These are phyloP conservation scores for Anoncus sp. DNA, from an alignment of 2,888 invertebrate species.

Conservation along the genomic window DNA sequence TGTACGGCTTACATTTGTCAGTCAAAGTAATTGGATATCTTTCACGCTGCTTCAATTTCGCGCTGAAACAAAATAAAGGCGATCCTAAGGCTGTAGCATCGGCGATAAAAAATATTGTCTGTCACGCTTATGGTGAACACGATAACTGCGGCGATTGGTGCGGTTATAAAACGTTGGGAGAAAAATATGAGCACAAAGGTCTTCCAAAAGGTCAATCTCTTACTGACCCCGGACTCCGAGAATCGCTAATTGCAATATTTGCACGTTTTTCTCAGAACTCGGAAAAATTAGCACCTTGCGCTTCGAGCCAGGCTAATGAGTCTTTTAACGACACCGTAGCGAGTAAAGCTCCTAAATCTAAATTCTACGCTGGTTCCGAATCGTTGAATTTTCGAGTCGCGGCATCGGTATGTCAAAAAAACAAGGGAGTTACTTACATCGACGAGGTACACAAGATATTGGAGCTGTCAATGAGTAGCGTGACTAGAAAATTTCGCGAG, in stretches of 20 bases:
- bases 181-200: slow-evolving; percentile 33
- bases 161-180: slow-evolving; percentile 2
- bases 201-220: slow-evolving; percentile 32
- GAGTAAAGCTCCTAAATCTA: slow-evolving; percentile 9
- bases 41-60: slow-evolving; percentile 62
- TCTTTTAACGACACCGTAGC: slow-evolving; percentile 11
- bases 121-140: slow-evolving; percentile 65
- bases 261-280: slow-evolving; percentile 34
- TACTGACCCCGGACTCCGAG: neutral
- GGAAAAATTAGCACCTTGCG: slow-evolving; percentile 53
- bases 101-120: slow-evolving; percentile 60
- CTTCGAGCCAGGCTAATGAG: slow-evolving; percentile 56
- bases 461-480: slow-evolving; percentile 2
- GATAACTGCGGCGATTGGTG: slow-evolving; percentile 67
- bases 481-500: slow-evolving; percentile 12
- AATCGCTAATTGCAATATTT: slow-evolving; percentile 1
- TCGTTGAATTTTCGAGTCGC: slow-evolving; percentile 6
- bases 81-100: slow-evolving; percentile 36
- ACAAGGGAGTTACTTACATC: slow-evolving; percentile 20
- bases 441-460: slow-evolving; percentile 8
- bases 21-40: slow-evolving; percentile 56
- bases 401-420: slow-evolving; percentile 33
- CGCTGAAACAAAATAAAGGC: slow-evolving; percentile 53
- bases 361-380: slow-evolving; percentile 10
- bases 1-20: slow-evolving; percentile 23